A percentile compares a stretch with the other conserved stretches of the same genome.
phyloP scores from a whole-genome alignment of 2,113 vertebrate species.

The Alethe diademata region DNA sequence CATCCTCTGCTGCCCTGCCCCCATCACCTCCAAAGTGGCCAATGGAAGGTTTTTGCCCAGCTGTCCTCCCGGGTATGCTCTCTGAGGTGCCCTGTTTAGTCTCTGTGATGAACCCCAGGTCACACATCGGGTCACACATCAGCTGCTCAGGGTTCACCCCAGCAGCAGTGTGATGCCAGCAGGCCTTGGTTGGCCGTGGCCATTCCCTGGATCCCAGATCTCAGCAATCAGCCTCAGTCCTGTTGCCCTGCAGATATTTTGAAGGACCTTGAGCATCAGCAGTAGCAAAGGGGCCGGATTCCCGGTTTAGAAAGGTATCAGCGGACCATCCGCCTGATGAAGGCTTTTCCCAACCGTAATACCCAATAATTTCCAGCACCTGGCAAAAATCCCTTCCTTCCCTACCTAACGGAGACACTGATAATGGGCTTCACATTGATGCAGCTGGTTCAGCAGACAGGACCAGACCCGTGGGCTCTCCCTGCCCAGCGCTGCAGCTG shows the following conservation, averaged over 20 bases:
- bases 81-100: background rate
- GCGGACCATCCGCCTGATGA: background rate
- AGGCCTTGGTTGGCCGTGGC: background rate
- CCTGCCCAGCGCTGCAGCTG: background rate
- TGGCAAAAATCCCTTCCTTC: background rate
- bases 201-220: background rate
- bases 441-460: background rate
- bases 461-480: background rate
- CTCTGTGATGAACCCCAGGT: background rate
- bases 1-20: background rate
- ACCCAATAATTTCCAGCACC: background rate
- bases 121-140: accelerated
- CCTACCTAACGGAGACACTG: background rate
- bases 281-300: background rate
- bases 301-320: background rate
- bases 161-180: background rate
- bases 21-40: background rate
- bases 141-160: background rate
- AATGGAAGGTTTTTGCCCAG: background rate
- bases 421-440: background rate
- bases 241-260: background rate
- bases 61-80: accelerated
- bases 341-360: background rate
- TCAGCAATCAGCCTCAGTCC: background rate
- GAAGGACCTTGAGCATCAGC: background rate